Conservation (phyloP, 2,113 vertebrate genomes). For the Lichenostomus cassidix region DNA sequence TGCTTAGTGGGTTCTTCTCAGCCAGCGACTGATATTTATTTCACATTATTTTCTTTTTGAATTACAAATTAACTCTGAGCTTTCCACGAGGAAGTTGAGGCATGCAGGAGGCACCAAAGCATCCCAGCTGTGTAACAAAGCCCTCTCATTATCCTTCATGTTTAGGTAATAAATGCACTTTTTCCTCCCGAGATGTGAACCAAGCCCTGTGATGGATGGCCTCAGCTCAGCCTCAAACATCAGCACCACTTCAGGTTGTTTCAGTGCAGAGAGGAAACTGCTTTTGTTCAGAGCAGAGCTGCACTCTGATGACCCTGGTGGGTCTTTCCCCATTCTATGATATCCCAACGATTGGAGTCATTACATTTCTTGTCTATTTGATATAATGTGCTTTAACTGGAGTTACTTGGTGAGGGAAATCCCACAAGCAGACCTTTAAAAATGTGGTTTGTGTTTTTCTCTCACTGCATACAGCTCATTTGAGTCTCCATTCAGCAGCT, state of each 20-base stretch:
- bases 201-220: neutral
- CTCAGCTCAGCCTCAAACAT: neutral
- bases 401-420: neutral
- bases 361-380: neutral
- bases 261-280: neutral
- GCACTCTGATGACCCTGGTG: neutral
- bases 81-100: neutral
- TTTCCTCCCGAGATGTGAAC: neutral
- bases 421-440: neutral
- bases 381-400: neutral
- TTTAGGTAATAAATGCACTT: neutral
- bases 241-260: neutral
- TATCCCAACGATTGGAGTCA: neutral
- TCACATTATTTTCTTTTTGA: neutral
- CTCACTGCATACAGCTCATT: neutral
- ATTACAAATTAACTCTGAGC: neutral
- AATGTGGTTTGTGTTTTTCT: neutral
- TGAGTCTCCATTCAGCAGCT: neutral
- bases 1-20: neutral
- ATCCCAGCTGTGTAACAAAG: neutral
- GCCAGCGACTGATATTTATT: neutral
- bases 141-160: neutral
- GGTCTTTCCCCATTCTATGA: neutral
- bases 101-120: neutral
- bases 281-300: neutral